Evolutionary conservation across 2,888 invertebrate genomes (phyloP).

Genomic region (Mayetiola destructor): DNA sequence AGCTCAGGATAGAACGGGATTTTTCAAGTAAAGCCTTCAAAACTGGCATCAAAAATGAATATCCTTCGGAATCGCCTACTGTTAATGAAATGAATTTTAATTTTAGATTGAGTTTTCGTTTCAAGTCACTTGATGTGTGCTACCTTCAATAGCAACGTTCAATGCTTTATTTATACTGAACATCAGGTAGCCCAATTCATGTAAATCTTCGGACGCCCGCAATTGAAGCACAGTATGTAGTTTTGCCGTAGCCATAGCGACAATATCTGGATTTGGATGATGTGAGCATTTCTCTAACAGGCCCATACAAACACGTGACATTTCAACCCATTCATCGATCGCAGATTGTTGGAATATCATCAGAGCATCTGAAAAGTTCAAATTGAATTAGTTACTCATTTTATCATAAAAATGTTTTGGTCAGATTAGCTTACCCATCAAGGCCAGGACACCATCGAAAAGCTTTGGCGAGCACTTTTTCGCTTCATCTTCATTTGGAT

Average conservation of each 20-base stretch:
- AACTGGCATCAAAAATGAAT: conserved; percentile 46
- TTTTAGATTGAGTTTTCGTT: not conserved
- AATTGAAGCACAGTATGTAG: conserved; percentile 44
- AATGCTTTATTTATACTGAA: conserved; percentile 36
- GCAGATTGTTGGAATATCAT: conserved; percentile 41
- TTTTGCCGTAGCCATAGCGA: conserved; percentile 45
- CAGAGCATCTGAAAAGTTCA: conserved; percentile 33
- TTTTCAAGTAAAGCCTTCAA: conserved; percentile 46
- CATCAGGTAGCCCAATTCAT: conserved; percentile 41
- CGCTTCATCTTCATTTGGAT: conserved; percentile 38
- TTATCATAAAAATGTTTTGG: not conserved
- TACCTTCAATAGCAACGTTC: conserved; percentile 36
- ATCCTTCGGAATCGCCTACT: conserved; percentile 41
- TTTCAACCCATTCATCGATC: conserved; percentile 41
- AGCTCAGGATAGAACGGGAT: conserved; percentile 30
- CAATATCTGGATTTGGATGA: conserved; percentile 38
- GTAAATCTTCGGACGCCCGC: conserved; percentile 38
- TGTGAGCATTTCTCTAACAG: conserved; percentile 37
- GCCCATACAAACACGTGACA: conserved; percentile 40
- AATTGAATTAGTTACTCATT: not conserved
- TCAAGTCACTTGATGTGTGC: conserved; percentile 4
- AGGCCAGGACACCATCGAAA: conserved; percentile 40
- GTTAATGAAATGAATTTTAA: conserved; percentile 16
- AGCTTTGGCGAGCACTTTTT: conserved; percentile 40
- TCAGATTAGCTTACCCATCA: conserved; percentile 26